These are phyloP conservation scores for Sphinx pinastri DNA, from an alignment of 2,888 invertebrate species.

Conservation along the genomic window DNA sequence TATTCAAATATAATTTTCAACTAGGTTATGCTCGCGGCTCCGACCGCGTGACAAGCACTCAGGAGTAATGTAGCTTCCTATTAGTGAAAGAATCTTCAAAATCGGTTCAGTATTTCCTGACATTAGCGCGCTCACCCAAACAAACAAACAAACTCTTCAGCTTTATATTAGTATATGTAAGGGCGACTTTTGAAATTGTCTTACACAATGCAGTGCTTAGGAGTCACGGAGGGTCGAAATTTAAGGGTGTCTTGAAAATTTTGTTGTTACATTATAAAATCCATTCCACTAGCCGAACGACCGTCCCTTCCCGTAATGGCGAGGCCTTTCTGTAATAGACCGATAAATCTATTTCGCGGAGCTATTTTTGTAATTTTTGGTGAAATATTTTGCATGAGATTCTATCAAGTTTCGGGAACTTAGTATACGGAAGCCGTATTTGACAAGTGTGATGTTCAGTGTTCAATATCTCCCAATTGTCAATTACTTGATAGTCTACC, in stretches of 20 bases:
- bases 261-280: conserved; percentile 2
- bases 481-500: background rate
- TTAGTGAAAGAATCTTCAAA: no score
- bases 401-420: background rate
- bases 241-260: background rate
- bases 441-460: no score
- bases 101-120: no score
- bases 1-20: no score
- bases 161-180: no score
- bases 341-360: background rate
- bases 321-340: background rate
- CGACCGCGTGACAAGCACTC: no score
- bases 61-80: no score
- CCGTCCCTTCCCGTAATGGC: background rate
- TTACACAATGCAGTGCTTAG: no score
- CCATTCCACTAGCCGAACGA: background rate
- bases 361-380: background rate
- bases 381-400: background rate
- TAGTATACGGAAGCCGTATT: background rate
- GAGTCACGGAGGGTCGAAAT: background rate
- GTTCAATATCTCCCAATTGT: background rate
- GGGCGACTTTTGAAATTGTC: background rate
- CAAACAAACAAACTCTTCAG: no score
- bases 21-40: no score
- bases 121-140: no score